Evolutionary conservation across 2,797 vertebrate genomes (phyloP).

Genomic region (Chiroxiphia lanceolata): DNA sequence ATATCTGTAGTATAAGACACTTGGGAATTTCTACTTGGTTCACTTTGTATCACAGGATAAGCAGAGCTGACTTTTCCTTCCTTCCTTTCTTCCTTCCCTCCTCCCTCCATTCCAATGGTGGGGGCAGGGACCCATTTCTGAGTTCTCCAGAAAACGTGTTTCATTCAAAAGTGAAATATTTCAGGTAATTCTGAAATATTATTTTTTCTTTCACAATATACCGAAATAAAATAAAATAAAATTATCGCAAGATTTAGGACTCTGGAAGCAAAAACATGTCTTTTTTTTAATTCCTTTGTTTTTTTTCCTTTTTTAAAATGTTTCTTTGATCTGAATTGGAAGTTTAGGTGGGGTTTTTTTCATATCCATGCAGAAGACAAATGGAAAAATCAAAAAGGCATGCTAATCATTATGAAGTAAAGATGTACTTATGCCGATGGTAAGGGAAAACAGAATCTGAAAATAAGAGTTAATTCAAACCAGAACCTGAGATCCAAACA

Average conservation of each 20-base stretch:
- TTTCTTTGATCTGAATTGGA: background rate
- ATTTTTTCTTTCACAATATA: background rate
- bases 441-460: background rate
- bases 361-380: background rate
- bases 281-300: background rate
- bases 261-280: background rate
- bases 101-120: background rate
- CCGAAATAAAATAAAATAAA: background rate
- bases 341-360: background rate
- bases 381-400: background rate
- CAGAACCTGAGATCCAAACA: background rate
- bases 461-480: constrained; percentile 24
- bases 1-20: background rate
- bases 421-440: background rate
- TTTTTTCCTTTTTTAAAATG: background rate
- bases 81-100: background rate
- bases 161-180: background rate
- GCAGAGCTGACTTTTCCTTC: background rate
- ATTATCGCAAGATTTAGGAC: background rate
- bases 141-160: background rate
- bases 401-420: background rate
- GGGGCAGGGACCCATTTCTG: background rate
- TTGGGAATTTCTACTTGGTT: background rate
- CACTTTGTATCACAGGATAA: background rate
- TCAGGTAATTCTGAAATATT: background rate